These are phyloP conservation scores for Syngnathus rostellatus DNA, from an alignment of 2,797 vertebrate species.

Conservation along the genomic window DNA sequence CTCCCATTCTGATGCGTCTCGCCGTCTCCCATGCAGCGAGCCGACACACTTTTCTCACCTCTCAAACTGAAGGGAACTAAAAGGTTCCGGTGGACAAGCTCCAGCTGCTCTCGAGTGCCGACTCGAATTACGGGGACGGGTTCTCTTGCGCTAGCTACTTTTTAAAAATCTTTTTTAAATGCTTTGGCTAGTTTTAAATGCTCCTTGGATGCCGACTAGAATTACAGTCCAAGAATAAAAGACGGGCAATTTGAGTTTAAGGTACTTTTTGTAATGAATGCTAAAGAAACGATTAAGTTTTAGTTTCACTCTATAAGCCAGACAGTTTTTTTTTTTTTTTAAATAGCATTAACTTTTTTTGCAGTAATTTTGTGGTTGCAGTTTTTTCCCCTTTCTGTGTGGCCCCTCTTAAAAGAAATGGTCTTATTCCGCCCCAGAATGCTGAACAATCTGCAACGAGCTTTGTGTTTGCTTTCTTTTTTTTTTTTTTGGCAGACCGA, in stretches of 20 bases:
- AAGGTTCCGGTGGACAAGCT: not conserved
- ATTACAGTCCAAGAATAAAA: too few species aligned
- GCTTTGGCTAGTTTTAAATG: too few species aligned
- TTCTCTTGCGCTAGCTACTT: not conserved
- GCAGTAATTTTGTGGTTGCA: not conserved
- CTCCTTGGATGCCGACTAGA: too few species aligned
- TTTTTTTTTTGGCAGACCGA: conserved; percentile 37
- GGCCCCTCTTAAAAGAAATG: not conserved
- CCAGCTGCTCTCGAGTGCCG: not conserved
- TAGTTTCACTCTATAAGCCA: too few species aligned
- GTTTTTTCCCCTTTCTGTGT: not conserved
- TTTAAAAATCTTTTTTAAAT: too few species aligned
- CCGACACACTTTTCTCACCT: not conserved
- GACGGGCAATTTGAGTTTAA: too few species aligned
- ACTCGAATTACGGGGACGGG: not conserved
- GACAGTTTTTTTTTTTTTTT: too few species aligned
- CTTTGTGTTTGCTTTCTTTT: conserved; percentile 25
- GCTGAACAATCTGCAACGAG: conserved; percentile 21
- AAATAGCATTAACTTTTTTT: too few species aligned
- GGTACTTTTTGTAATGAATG: too few species aligned
- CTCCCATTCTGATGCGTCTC: conserved; percentile 16
- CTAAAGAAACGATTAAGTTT: too few species aligned
- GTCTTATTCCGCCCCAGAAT: conserved; percentile 5
- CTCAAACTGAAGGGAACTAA: not conserved
- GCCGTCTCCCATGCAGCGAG: conserved; percentile 12